Base-by-base conservation (phyloP, 2,888 invertebrate genomes). In the Chrysolina americana region DNA sequence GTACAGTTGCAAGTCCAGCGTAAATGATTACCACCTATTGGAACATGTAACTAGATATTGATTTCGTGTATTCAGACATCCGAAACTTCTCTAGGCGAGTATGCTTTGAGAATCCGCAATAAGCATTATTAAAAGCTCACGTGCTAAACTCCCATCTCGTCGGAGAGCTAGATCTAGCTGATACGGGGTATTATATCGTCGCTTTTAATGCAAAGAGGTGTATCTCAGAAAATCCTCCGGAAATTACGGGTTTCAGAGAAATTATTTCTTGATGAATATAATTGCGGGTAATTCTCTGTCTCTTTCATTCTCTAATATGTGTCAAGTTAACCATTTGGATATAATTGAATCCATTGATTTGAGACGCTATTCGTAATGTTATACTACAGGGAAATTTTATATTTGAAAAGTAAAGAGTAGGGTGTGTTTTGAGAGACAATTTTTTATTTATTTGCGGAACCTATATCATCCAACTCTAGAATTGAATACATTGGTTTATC, bases 21-120 rank as follows among this genome's bases (percentile, higher is more conserved):
- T 80, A 80, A 81, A 82, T 83, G 81, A 83, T 83, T 82, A 79
- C 81, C 81, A 81, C 80, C 81, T 83, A 82, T 82, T 80, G 80
- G 80, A 82, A 80, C 80, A 83, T 80, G 76, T 81, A 82, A 81
- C 81, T 82, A 80, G 78, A 81, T 83, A 83, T 83, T 80, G 83
- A 83, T 83, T 83, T 78, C 79, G 75, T 70, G 78, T 76, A 74
- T 78, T 76, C 78, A 74, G 76, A 77, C 72, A 74, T 74, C 62
- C 63, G 63, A 76, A 77, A 79, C 71, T 77, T 79, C 77, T 75
- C 76, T 56, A 68, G 65, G 74, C 74, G 70, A 74, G 53, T 70
- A 59, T 72, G 75, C 79, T 81, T 77, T 80, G 80, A 80, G 79
- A 79, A 79, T 79, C 71, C 63, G 77, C 79, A 79, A 79, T 80